Conservation (phyloP, 2,888 invertebrate genomes). For the Cephus rjabovi region DNA sequence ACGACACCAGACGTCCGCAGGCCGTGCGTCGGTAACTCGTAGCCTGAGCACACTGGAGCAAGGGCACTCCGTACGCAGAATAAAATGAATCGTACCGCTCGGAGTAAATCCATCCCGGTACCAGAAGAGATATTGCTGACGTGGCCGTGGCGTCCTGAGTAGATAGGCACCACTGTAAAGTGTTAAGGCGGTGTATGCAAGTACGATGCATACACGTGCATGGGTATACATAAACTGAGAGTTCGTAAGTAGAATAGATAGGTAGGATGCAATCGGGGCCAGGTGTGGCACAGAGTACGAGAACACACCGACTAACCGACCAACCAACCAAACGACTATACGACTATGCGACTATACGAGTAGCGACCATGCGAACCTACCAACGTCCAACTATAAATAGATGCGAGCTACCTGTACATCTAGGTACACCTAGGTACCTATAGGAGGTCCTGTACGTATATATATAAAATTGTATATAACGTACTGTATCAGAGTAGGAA, state of each 20-base stretch:
- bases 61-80: constrained; percentile 15
- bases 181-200: constrained; percentile 6
- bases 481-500: not conserved
- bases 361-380: constrained; percentile 30
- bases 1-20: not conserved
- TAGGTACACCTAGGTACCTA: constrained; percentile 11
- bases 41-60: not conserved
- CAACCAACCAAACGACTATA: not conserved
- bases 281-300: constrained; percentile 55
- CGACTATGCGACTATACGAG: constrained; percentile 18
- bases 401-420: constrained; percentile 58
- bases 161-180: constrained; percentile 23
- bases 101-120: constrained; percentile 36
- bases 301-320: constrained; percentile 1
- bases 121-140: constrained; percentile 34
- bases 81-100: constrained; percentile 40
- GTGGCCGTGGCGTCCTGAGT: constrained; percentile 14
- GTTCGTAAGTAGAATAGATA: constrained; percentile 49
- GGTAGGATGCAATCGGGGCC: constrained; percentile 58
- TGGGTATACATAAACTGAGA: constrained; percentile 27
- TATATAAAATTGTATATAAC: constrained; percentile 3
- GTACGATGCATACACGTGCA: constrained; percentile 7
- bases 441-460: constrained; percentile 5
- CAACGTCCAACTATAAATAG: constrained; percentile 56
- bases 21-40: not conserved